phyloP scores from a whole-genome alignment of 1,140 invertebrate species.

The Dreissena polymorpha region DNA sequence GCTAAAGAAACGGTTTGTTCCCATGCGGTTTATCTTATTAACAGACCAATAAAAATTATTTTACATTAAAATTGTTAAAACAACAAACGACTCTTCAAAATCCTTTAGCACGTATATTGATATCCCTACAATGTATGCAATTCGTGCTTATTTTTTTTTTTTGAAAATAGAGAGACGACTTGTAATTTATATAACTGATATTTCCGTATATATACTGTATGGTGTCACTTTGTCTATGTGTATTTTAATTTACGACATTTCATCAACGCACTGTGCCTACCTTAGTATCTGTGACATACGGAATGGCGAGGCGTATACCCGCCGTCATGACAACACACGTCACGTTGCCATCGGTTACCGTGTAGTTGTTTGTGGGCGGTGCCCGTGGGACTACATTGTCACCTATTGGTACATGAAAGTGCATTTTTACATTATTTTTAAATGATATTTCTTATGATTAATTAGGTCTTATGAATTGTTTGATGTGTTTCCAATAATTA shows the following conservation, averaged over 20 bases:
- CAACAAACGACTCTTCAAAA: too few species aligned
- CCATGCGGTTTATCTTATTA: too few species aligned
- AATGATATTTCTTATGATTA: too few species aligned
- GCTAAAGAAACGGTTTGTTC: too few species aligned
- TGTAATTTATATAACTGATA: neutral
- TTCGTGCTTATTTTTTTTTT: neutral
- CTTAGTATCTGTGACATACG: conserved; percentile 34
- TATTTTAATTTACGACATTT: neutral
- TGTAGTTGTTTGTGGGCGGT: conserved; percentile 27
- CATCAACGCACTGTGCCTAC: neutral
- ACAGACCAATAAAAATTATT: too few species aligned
- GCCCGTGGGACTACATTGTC: too few species aligned
- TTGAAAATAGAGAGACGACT: neutral
- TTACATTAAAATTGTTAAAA: too few species aligned
- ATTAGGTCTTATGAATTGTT: too few species aligned
- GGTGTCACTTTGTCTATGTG: neutral
- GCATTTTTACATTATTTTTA: too few species aligned
- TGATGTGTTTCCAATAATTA: too few species aligned
- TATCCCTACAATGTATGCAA: neutral
- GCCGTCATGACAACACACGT: conserved; percentile 27
- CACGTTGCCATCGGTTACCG: conserved; percentile 1
- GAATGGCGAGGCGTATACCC: conserved; percentile 6
- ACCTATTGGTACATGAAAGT: too few species aligned
- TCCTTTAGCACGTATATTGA: neutral
- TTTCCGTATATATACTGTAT: neutral